Conservation (phyloP, 2,113 vertebrate genomes). For the Mungos mungo region DNA sequence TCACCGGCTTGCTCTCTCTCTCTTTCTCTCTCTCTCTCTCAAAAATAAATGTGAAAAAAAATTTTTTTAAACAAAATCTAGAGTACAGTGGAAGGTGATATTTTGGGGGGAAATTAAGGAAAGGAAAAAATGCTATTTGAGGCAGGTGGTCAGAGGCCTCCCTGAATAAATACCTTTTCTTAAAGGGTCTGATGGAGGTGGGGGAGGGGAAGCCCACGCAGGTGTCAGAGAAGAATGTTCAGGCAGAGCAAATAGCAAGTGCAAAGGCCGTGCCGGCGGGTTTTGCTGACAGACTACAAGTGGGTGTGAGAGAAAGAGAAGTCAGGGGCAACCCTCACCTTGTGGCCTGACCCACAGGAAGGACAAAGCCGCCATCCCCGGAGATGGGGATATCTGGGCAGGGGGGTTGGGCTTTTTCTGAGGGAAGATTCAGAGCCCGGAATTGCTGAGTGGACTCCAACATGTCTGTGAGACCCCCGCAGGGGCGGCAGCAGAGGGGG, state of each 20-base stretch:
- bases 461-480: not conserved
- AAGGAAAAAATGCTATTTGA: not conserved
- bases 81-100: not conserved
- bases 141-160: not conserved
- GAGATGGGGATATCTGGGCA: not conserved
- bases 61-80: too few relatives aligned
- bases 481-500: not conserved
- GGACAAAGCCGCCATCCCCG: not conserved
- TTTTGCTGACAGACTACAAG: slow-evolving; percentile 53
- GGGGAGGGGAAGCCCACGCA: not conserved
- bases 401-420: not conserved
- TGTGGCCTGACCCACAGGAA: not conserved
- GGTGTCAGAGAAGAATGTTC: not conserved
- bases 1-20: too few relatives aligned
- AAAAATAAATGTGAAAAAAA: too few relatives aligned
- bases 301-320: not conserved
- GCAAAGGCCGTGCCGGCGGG: not conserved
- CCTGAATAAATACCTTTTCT: not conserved
- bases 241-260: not conserved
- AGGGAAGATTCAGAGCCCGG: not conserved
- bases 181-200: not conserved
- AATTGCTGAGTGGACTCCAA: not conserved
- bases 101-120: not conserved
- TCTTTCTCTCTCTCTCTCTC: too few relatives aligned
- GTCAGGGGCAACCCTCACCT: not conserved